These are phyloP conservation scores for Propithecus coquereli DNA, from an alignment of 2,113 vertebrate genomes.

Conservation along the genomic window DNA sequence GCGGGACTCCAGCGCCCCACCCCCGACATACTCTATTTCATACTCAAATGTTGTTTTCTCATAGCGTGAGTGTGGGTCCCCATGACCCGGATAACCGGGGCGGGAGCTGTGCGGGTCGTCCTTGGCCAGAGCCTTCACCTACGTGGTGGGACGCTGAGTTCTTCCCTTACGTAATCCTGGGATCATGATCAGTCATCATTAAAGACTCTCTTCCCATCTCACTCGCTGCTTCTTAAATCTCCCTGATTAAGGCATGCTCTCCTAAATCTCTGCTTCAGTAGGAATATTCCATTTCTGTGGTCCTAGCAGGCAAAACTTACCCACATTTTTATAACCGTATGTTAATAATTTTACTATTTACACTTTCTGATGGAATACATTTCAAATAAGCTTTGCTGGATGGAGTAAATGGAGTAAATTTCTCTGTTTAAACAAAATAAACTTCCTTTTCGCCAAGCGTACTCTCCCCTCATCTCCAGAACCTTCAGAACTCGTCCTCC, in stretches of 20 bases:
- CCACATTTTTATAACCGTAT: fast-evolving
- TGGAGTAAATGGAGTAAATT: fast-evolving
- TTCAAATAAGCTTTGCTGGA: not conserved
- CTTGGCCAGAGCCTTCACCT: no score
- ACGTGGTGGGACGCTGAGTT: not conserved
- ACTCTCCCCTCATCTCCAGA: fast-evolving
- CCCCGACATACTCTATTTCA: fast-evolving
- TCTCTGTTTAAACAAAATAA: not conserved
- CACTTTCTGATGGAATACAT: not conserved
- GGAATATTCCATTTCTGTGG: not conserved
- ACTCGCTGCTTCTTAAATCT: fast-evolving
- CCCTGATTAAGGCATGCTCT: fast-evolving
- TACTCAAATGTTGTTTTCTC: not conserved
- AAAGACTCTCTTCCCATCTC: no score
- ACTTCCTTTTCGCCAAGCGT: fast-evolving
- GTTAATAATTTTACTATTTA: not conserved
- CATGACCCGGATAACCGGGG: fast-evolving
- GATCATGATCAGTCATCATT: no score
- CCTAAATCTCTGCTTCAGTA: fast-evolving
- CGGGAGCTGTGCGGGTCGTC: fast-evolving
- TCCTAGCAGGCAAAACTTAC: not conserved
- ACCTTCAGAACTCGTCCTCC: not conserved
- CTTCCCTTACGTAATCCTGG: fast-evolving
- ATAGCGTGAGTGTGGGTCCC: fast-evolving
- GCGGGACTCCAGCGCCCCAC: fast-evolving